Evolutionary conservation across 1,140 invertebrate genomes (phyloP).

Genomic region (Asobara japonica): DNA sequence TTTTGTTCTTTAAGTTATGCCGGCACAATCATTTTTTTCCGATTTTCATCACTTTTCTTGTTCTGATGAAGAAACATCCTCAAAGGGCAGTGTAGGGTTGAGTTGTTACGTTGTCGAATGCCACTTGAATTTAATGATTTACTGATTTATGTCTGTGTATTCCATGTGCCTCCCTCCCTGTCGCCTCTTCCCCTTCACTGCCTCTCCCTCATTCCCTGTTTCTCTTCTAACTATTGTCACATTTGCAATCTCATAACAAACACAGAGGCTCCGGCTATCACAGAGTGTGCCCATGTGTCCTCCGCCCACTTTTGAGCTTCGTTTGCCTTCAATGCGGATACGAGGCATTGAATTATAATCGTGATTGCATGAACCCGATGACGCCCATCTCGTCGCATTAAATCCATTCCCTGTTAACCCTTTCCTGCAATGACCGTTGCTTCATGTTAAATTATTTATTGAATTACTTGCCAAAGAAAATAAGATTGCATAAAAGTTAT

Average conservation of each 20-base stretch:
- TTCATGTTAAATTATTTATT: background rate
- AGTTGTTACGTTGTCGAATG: constrained; percentile 66
- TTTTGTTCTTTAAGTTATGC: too few species aligned
- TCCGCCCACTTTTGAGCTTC: constrained; percentile 25
- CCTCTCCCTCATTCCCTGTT: too few species aligned
- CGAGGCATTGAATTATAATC: constrained; percentile 40
- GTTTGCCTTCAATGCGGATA: constrained; percentile 33
- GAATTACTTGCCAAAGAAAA: too few species aligned
- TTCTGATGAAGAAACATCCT: background rate
- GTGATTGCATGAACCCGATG: constrained; percentile 28
- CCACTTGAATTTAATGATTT: constrained; percentile 62
- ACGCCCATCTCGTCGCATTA: constrained; percentile 21
- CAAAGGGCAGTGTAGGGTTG: constrained; percentile 49
- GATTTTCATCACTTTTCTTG: too few species aligned
- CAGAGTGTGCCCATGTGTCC: background rate
- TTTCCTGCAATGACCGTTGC: background rate
- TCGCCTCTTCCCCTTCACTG: too few species aligned
- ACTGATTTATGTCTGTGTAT: constrained; percentile 60
- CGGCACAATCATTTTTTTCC: too few species aligned
- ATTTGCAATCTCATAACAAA: constrained; percentile 42
- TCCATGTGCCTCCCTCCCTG: background rate
- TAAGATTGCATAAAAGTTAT: too few species aligned
- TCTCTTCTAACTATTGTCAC: constrained; percentile 27
- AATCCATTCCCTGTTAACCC: background rate
- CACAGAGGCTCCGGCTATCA: background rate